These are phyloP conservation scores for Netelia fuscicornis DNA, from an alignment of 2,888 invertebrate genomes.

Conservation along the genomic window DNA sequence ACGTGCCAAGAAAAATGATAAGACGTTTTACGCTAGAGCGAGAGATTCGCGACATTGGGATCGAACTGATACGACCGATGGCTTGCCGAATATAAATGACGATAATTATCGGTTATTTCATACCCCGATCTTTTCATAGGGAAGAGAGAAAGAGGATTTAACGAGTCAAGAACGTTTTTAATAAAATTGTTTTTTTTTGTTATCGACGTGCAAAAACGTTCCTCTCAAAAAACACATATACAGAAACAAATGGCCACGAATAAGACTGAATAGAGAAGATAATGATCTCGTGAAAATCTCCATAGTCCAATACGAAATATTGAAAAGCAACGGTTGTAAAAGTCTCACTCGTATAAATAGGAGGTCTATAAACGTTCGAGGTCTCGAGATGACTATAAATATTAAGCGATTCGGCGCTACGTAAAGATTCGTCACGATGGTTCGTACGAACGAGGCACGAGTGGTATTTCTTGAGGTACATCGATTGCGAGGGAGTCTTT, in stretches of 20 bases:
- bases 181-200: not conserved
- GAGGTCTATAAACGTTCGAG: constrained; percentile 23
- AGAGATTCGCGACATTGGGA: not conserved
- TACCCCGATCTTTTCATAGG: not conserved
- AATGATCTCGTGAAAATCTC: not conserved
- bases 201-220: not conserved
- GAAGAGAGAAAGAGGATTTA: not conserved
- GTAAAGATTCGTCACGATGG: constrained; percentile 23
- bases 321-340: not conserved
- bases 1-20: constrained; percentile 14
- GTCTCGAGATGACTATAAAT: constrained; percentile 14
- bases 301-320: not conserved
- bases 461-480: not conserved
- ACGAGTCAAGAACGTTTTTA: not conserved
- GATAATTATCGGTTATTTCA: not conserved
- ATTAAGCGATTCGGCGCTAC: constrained; percentile 3
- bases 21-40: not conserved
- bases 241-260: not conserved
- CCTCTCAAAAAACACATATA: not conserved
- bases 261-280: not conserved
- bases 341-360: constrained; percentile 6
- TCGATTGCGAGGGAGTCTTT: constrained; percentile 35
- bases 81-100: too few relatives aligned
- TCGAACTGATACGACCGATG: too few relatives aligned
- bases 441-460: constrained; percentile 5